phyloP scores from a whole-genome alignment of 1,140 invertebrate genomes.

The Hestina assimilis region DNA sequence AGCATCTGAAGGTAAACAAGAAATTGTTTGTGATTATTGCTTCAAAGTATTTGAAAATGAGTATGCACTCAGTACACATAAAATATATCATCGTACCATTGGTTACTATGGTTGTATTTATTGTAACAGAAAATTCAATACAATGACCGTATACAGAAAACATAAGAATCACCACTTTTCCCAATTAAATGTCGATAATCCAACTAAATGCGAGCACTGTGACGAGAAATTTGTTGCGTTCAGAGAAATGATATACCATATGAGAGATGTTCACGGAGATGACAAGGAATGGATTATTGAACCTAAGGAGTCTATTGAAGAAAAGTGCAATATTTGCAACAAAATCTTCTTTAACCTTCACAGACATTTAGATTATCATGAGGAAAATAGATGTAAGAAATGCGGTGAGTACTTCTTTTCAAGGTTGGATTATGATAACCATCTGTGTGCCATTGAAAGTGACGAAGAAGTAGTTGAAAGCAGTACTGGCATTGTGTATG shows the following conservation, averaged over 20 bases:
- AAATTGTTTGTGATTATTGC: constrained; percentile 72
- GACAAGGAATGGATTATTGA: constrained; percentile 68
- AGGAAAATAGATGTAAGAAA: constrained; percentile 73
- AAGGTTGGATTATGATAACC: constrained; percentile 56
- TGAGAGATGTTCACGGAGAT: constrained; percentile 64
- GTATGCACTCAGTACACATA: constrained; percentile 60
- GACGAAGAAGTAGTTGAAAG: constrained; percentile 51
- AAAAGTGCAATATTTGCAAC: constrained; percentile 68
- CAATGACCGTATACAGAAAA: constrained; percentile 57
- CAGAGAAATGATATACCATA: constrained; percentile 69
- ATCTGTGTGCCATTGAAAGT: constrained; percentile 69
- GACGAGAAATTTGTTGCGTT: constrained; percentile 71
- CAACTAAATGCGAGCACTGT: constrained; percentile 71
- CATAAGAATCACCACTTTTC: constrained; percentile 70
- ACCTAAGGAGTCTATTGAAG: constrained; percentile 62
- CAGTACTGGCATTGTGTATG: constrained; percentile 27
- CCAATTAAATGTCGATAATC: constrained; percentile 64
- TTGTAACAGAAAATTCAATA: constrained; percentile 67
- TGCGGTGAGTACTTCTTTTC: constrained; percentile 74
- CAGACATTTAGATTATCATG: constrained; percentile 70
- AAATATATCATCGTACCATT: constrained; percentile 64
- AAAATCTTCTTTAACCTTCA: constrained; percentile 71
- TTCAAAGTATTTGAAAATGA: constrained; percentile 72
- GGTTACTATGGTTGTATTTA: constrained; percentile 71
- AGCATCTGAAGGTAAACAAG: constrained; percentile 42